Percentiles rank a stretch among this genome's conserved stretches.
phyloP scores from a whole-genome alignment of 2,888 invertebrate genomes.

The Oligia strigilis region DNA sequence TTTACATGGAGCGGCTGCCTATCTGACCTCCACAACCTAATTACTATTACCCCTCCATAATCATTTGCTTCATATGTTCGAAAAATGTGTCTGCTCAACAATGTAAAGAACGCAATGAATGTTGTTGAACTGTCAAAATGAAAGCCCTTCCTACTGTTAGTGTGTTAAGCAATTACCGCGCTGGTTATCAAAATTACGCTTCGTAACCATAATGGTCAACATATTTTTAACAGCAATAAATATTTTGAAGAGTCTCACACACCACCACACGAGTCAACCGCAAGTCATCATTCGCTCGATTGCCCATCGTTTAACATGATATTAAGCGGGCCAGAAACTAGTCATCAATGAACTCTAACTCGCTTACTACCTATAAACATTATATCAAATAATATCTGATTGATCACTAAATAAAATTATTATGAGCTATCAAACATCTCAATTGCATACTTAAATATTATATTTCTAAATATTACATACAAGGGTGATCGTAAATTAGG shows the following conservation, averaged over 20 bases:
- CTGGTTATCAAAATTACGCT: not conserved
- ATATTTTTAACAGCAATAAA: slow-evolving; percentile 9
- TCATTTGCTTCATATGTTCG: not conserved
- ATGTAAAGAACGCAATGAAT: not conserved
- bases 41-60: no score
- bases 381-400: slow-evolving; percentile 71
- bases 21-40: no score
- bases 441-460: slow-evolving; percentile 56
- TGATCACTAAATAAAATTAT: slow-evolving; percentile 71
- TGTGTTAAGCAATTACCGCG: no score
- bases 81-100: not conserved
- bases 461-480: slow-evolving; percentile 57
- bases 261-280: slow-evolving; percentile 6
- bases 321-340: slow-evolving; percentile 57
- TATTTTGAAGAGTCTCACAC: slow-evolving; percentile 21
- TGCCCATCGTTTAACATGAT: slow-evolving; percentile 17
- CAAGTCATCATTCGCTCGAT: not conserved
- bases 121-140: not conserved
- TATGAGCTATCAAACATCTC: slow-evolving; percentile 68
- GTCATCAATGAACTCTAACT: slow-evolving; percentile 67
- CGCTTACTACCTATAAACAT: slow-evolving; percentile 70
- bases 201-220: not conserved
- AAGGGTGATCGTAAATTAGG: slow-evolving; percentile 64
- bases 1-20: no score
- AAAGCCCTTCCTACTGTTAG: no score